Percentiles rank a stretch among this genome's conserved stretches.
Evolutionary conservation across 30 jellyfish, hydroid and myxozoan species (phyloP).

Genomic region (Mastigias papua): DNA sequence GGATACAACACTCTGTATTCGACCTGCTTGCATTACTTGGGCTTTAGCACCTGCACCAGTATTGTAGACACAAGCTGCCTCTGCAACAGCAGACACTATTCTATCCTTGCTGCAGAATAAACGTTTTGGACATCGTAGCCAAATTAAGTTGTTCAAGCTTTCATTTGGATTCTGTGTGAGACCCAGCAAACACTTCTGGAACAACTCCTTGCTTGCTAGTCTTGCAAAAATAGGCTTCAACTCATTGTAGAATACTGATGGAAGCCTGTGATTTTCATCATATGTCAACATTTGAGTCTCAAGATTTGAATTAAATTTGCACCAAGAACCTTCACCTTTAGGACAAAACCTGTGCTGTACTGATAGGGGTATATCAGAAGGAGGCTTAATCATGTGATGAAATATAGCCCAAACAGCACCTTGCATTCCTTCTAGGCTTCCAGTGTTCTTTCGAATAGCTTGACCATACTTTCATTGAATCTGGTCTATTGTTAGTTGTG

Average conservation of each 20-base stretch:
- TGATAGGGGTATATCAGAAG: neutral
- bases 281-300: constrained; percentile 12
- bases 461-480: constrained; percentile 30
- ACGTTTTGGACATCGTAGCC: too few species aligned
- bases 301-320: constrained; percentile 40
- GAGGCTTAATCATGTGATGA: constrained; percentile 1
- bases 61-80: too few species aligned
- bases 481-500: neutral
- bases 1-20: too few species aligned
- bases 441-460: constrained; percentile 31
- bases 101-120: too few species aligned
- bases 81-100: too few species aligned
- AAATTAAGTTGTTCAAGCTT: constrained; percentile 22
- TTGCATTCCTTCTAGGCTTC: neutral
- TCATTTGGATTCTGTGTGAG: constrained; percentile 35
- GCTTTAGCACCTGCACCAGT: too few species aligned
- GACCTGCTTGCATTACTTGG: too few species aligned
- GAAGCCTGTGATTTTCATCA: constrained; percentile 14
- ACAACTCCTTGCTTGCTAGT: too few species aligned
- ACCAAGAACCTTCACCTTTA: constrained; percentile 54
- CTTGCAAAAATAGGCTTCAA: constrained; percentile 6
- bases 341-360: constrained; percentile 46
- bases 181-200: constrained; percentile 5
- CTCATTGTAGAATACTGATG: neutral
- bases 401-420: constrained; percentile 12